phyloP scores from a whole-genome alignment of 2,113 vertebrate genomes.

The Azemiops feae region DNA sequence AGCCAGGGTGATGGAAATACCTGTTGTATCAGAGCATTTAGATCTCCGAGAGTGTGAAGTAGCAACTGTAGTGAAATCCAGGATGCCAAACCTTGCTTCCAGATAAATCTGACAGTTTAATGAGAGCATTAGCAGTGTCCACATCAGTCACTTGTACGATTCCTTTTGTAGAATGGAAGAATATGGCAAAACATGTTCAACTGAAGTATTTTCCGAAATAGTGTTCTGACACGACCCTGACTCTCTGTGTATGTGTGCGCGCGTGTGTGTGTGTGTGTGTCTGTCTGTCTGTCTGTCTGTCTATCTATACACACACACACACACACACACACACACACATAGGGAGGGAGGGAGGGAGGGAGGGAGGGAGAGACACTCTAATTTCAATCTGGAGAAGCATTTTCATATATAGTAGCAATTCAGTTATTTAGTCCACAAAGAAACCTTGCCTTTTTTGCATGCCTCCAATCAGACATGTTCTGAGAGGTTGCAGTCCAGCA shows the following conservation, averaged over 20 bases:
- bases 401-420: background rate
- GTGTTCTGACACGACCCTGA: background rate
- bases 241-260: too few relatives aligned
- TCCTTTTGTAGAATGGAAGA: background rate
- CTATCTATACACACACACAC: too few relatives aligned
- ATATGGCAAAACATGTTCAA: background rate
- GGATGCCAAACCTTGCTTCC: background rate
- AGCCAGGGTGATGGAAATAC: background rate
- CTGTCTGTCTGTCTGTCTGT: too few relatives aligned
- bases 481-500: constrained; percentile 9
- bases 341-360: too few relatives aligned
- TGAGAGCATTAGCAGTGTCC: background rate
- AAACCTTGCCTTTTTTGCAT: background rate
- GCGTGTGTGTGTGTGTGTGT: background rate
- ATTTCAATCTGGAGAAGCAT: background rate
- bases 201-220: background rate
- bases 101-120: background rate
- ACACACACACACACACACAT: too few relatives aligned
- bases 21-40: background rate
- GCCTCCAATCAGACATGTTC: background rate
- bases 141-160: background rate
- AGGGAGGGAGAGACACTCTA: background rate
- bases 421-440: background rate
- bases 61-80: background rate
- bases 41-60: background rate